phyloP scores from a whole-genome alignment of 2,113 vertebrate species.

The Periophthalmodon schlosseri region DNA sequence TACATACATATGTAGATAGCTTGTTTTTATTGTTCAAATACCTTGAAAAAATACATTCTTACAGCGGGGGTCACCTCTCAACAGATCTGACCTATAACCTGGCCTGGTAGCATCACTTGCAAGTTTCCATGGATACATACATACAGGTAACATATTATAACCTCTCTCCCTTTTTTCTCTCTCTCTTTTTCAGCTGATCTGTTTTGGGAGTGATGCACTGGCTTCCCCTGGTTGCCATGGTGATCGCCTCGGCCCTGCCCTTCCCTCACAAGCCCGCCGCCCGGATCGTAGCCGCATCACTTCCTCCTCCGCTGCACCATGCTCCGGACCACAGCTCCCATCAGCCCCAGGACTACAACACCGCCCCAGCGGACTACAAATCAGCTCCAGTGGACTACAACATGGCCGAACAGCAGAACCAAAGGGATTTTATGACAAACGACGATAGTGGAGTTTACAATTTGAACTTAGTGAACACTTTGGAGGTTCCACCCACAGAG shows the following conservation, averaged over 20 bases:
- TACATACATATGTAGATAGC: constrained; percentile 25
- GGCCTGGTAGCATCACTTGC: no score
- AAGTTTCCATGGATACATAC: no score
- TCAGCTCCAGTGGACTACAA: constrained; percentile 7
- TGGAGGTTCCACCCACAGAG: constrained; percentile 24
- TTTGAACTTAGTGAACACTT: not conserved
- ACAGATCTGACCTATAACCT: no score
- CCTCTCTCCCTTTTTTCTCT: constrained; percentile 7
- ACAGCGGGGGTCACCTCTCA: no score
- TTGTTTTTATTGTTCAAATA: constrained; percentile 28
- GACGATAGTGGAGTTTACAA: constrained; percentile 11
- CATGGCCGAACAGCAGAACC: constrained; percentile 26
- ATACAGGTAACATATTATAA: not conserved
- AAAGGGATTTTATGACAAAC: constrained; percentile 9
- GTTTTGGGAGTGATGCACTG: constrained; percentile 85
- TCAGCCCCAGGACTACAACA: constrained; percentile 14
- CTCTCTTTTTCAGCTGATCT: constrained; percentile 75
- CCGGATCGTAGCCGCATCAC: constrained; percentile 61
- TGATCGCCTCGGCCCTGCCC: constrained; percentile 84
- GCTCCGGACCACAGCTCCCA: constrained; percentile 29
- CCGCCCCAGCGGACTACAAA: constrained; percentile 3
- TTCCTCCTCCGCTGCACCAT: constrained; percentile 38
- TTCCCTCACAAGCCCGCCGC: constrained; percentile 75
- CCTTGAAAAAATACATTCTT: no score
- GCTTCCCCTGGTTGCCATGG: constrained; percentile 87